Evolutionary conservation across 1,140 invertebrate species (phyloP).

Genomic region (Meloidogyne hapla): DNA sequence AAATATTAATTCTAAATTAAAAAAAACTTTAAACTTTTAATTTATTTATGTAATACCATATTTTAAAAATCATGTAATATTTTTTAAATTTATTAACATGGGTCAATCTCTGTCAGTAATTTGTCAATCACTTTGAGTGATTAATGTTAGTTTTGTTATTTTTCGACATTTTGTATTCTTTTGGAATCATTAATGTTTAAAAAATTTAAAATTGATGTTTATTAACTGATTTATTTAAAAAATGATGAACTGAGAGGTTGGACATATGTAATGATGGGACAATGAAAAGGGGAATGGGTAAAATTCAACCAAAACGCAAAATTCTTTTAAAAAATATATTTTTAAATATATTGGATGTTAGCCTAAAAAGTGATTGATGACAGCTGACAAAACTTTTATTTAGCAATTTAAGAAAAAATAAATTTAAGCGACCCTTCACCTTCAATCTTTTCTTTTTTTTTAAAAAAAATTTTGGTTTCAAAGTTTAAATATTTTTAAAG

Average conservation of each 20-base stretch:
- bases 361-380: not conserved
- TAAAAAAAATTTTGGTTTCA: too few species aligned
- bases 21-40: too few species aligned
- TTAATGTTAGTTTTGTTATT: not conserved
- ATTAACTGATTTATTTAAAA: not conserved
- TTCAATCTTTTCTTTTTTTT: not conserved
- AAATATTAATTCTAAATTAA: too few species aligned
- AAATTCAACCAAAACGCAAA: not conserved
- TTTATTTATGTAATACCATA: too few species aligned
- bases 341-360: too few species aligned
- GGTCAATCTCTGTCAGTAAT: conserved; percentile 2
- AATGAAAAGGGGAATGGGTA: not conserved
- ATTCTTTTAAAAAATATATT: too few species aligned
- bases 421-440: not conserved
- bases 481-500: too few species aligned
- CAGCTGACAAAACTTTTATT: not conserved
- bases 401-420: not conserved
- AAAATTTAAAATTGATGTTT: not conserved
- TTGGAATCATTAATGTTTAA: not conserved
- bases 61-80: conserved; percentile 11
- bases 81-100: too few species aligned
- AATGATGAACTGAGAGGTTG: not conserved
- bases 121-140: conserved; percentile 20
- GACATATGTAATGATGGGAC: not conserved
- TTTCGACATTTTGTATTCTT: not conserved